Conservation (phyloP, 2,888 invertebrate species). For the Nebria salina region DNA sequence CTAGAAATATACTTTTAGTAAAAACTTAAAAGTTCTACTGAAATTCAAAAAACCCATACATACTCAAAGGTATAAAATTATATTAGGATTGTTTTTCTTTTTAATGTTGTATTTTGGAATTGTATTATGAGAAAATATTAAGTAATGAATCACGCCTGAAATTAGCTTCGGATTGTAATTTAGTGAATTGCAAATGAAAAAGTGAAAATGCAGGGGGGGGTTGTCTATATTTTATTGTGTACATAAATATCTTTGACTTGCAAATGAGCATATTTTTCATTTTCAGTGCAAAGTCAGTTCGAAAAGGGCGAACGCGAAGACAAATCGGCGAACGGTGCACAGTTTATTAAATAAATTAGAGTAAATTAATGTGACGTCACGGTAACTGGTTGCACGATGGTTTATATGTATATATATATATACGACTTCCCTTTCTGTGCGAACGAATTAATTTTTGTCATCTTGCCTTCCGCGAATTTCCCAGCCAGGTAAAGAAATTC, state of each 20-base stretch:
- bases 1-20: too few species aligned
- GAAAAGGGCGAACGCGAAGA: constrained; percentile 17
- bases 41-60: too few species aligned
- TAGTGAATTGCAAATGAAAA: too few species aligned
- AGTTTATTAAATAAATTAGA: constrained; percentile 46
- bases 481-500: constrained; percentile 27
- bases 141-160: too few species aligned
- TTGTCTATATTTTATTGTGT: too few species aligned
- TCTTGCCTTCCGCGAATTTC: constrained; percentile 39
- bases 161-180: too few species aligned
- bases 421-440: constrained; percentile 24
- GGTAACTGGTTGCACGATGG: constrained; percentile 35
- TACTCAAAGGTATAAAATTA: too few species aligned
- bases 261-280: constrained; percentile 44
- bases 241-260: constrained; percentile 20
- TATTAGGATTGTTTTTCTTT: too few species aligned
- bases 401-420: constrained; percentile 18
- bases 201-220: too few species aligned
- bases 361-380: constrained; percentile 41
- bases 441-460: constrained; percentile 40
- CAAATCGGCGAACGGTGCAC: constrained; percentile 41
- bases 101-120: too few species aligned
- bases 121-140: too few species aligned
- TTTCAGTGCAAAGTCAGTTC: neutral
- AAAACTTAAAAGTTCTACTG: too few species aligned